phyloP scores from a whole-genome alignment of 2,113 vertebrate genomes.

The Seriola aureovittata region DNA sequence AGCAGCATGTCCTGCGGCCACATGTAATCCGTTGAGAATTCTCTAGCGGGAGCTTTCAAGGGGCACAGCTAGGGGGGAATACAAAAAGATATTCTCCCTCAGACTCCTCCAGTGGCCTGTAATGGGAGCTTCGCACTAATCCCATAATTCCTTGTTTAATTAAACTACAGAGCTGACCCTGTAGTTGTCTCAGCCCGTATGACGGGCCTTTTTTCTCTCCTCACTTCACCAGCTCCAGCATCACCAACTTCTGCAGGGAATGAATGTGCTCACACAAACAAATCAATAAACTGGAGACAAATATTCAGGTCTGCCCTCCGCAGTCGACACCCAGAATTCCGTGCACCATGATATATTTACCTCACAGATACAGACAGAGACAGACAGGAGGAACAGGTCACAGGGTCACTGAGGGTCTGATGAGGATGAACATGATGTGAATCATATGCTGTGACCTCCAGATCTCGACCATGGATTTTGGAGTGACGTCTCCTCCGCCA shows the following conservation, averaged over 20 bases:
- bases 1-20: slow-evolving; percentile 81
- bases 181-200: slow-evolving; percentile 74
- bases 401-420: too few relatives aligned
- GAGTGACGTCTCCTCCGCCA: too few relatives aligned
- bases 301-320: background rate
- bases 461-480: too few relatives aligned
- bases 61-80: slow-evolving; percentile 45
- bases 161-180: slow-evolving; percentile 81
- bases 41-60: slow-evolving; percentile 75
- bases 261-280: slow-evolving; percentile 10
- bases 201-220: slow-evolving; percentile 67
- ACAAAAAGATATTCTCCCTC: slow-evolving; percentile 82
- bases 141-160: slow-evolving; percentile 89
- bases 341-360: background rate
- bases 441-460: too few relatives aligned
- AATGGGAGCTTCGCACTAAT: slow-evolving; percentile 83
- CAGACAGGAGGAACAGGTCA: too few relatives aligned
- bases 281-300: slow-evolving; percentile 5
- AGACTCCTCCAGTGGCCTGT: slow-evolving; percentile 83
- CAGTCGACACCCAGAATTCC: background rate
- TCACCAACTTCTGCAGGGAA: slow-evolving; percentile 10
- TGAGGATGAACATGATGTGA: too few relatives aligned
- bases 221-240: slow-evolving; percentile 26
- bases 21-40: slow-evolving; percentile 84
- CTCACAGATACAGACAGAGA: too few relatives aligned